A percentile compares a stretch with the other conserved stretches of the same genome.
Evolutionary conservation across 2,797 vertebrate species (phyloP).

Genomic region (Sibirionetta formosa): DNA sequence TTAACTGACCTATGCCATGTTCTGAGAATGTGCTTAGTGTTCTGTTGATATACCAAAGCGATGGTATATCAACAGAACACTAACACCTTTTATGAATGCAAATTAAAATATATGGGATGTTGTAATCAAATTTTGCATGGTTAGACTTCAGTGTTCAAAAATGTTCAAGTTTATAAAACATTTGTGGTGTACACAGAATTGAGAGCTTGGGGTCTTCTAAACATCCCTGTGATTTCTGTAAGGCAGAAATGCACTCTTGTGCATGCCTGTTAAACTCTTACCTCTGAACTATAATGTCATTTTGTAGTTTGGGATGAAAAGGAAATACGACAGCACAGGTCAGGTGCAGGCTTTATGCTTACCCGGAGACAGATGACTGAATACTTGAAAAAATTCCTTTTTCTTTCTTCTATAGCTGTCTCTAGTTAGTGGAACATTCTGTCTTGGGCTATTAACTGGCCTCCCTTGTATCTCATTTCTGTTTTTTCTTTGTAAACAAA

Average conservation of each 20-base stretch:
- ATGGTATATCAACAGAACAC: no score
- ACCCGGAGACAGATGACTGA: neutral
- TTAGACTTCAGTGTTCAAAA: neutral
- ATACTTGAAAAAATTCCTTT: neutral
- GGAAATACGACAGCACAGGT: neutral
- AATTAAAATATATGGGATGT: neutral
- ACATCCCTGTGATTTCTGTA: neutral
- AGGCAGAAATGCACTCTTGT: neutral
- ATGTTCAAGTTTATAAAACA: neutral
- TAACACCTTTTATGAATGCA: neutral
- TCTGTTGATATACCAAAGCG: neutral
- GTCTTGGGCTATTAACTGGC: neutral
- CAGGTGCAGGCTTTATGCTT: neutral
- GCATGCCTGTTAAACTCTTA: neutral
- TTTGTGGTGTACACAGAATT: neutral
- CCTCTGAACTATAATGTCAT: neutral
- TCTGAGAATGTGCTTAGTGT: neutral
- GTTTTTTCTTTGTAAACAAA: neutral
- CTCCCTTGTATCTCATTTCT: neutral
- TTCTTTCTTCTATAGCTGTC: neutral
- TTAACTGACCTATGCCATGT: neutral
- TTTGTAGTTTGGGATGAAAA: neutral
- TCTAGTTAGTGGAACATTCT: neutral
- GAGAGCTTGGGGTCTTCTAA: neutral
- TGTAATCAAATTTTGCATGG: neutral